phyloP scores from a whole-genome alignment of 2,113 vertebrate species.

The Hylia prasina region DNA sequence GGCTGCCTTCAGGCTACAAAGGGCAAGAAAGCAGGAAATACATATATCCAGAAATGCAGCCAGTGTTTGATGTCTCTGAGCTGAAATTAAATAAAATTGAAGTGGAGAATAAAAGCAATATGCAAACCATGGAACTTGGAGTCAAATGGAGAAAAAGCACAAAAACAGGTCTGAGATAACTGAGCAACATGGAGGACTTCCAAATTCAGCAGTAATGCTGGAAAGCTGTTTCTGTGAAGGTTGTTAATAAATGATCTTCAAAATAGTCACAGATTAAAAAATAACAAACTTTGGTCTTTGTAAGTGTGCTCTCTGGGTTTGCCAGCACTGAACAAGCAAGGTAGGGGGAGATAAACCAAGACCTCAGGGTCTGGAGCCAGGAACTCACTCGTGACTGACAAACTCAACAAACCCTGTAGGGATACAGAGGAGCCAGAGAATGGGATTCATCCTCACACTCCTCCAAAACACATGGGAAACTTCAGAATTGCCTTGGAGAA shows the following conservation, averaged over 20 bases:
- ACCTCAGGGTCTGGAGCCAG: not conserved
- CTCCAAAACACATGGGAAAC: not conserved
- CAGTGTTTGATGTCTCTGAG: conserved; percentile 17
- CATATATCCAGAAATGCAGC: not conserved
- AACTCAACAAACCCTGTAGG: not conserved
- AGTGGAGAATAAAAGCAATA: not conserved
- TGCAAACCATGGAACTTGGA: not conserved
- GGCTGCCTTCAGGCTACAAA: conserved; percentile 36
- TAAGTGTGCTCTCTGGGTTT: not conserved
- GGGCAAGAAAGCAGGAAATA: not conserved
- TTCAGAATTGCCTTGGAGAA: not conserved
- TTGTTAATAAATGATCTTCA: not conserved
- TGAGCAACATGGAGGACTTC: not conserved
- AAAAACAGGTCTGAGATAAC: not conserved
- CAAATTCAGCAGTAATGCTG: not conserved
- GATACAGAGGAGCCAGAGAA: not conserved
- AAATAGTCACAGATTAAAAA: not conserved
- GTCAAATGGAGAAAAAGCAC: not conserved
- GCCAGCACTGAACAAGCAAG: not conserved
- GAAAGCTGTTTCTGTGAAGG: not conserved
- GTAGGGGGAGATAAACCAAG: not conserved
- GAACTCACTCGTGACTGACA: not conserved
- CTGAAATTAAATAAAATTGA: not conserved
- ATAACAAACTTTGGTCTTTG: not conserved
- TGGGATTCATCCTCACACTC: rapidly evolving